Conservation (phyloP, 2,888 invertebrate genomes). For the Ornithoptera priamus region DNA sequence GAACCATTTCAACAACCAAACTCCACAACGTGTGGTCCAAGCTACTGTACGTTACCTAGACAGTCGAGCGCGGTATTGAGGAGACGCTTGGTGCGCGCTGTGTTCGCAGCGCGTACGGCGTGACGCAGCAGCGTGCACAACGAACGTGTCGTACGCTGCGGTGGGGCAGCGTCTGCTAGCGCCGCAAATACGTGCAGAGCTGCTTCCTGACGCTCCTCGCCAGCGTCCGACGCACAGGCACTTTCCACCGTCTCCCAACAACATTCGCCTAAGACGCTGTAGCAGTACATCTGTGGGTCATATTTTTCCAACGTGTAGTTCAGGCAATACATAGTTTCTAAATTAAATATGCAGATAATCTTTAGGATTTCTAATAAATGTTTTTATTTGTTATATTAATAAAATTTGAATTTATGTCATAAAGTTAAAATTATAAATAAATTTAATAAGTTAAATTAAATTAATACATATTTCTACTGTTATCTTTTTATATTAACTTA, state of each 20-base stretch:
- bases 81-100: conserved; percentile 71
- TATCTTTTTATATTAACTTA: too few relatives aligned
- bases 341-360: too few relatives aligned
- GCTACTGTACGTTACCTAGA: conserved; percentile 77
- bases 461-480: too few relatives aligned
- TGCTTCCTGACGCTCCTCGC: conserved; percentile 56
- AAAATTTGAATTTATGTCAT: too few relatives aligned
- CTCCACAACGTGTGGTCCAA: too few relatives aligned
- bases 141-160: conserved; percentile 66
- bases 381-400: too few relatives aligned
- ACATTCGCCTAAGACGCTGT: conserved; percentile 87
- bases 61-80: conserved; percentile 88
- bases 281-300: conserved; percentile 89
- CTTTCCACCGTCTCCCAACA: conserved; percentile 85
- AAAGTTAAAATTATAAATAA: too few relatives aligned
- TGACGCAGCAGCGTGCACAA: conserved; percentile 50
- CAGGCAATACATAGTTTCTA: too few relatives aligned
- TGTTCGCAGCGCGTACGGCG: conserved; percentile 39
- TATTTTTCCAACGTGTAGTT: neutral
- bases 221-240: conserved; percentile 81
- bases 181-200: conserved; percentile 78
- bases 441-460: too few relatives aligned
- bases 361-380: too few relatives aligned
- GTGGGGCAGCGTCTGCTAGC: conserved; percentile 73
- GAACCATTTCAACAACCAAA: too few relatives aligned